These are phyloP conservation scores for Neoseiulus cucumeris DNA, from an alignment of 1,140 invertebrate species.

Conservation along the genomic window DNA sequence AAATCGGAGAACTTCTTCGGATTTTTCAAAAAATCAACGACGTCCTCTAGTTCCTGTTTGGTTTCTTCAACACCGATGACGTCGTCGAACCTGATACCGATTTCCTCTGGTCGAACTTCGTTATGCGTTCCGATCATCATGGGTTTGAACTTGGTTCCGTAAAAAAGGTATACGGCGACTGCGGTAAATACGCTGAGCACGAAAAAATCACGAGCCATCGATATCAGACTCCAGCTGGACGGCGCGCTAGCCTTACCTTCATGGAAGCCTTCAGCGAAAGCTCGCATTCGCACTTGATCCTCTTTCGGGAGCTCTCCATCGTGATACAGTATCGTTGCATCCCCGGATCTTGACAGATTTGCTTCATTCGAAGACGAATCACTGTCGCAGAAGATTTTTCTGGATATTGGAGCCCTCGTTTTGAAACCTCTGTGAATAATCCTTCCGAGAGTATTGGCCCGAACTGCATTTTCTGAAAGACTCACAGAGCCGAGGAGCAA, in stretches of 20 bases:
- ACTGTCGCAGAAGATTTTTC: background rate
- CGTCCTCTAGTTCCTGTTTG: slow-evolving; percentile 85
- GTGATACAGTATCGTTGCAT: background rate
- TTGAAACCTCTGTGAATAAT: background rate
- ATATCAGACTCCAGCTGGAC: no score
- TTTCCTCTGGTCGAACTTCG: slow-evolving; percentile 87
- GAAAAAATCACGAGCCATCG: no score
- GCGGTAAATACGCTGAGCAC: no score
- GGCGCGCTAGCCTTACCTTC: slow-evolving; percentile 41
- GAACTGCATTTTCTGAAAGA: background rate
- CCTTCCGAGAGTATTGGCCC: background rate
- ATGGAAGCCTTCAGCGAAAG: slow-evolving; percentile 73
- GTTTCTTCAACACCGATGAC: slow-evolving; percentile 91
- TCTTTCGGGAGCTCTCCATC: no score
- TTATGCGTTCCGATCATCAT: slow-evolving; percentile 47
- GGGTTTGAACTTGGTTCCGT: no score
- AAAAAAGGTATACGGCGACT: no score
- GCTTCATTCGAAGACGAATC: background rate
- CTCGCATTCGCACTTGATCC: slow-evolving; percentile 24
- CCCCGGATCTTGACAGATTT: background rate
- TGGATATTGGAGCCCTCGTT: background rate
- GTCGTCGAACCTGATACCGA: slow-evolving; percentile 84
- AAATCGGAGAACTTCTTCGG: slow-evolving; percentile 83
- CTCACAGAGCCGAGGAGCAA: no score
- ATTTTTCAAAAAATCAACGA: slow-evolving; percentile 87